Percentiles rank a stretch among this genome's conserved stretches.
Evolutionary conservation across 2,797 vertebrate genomes (phyloP).

Genomic region (Chloroceryle inda): DNA sequence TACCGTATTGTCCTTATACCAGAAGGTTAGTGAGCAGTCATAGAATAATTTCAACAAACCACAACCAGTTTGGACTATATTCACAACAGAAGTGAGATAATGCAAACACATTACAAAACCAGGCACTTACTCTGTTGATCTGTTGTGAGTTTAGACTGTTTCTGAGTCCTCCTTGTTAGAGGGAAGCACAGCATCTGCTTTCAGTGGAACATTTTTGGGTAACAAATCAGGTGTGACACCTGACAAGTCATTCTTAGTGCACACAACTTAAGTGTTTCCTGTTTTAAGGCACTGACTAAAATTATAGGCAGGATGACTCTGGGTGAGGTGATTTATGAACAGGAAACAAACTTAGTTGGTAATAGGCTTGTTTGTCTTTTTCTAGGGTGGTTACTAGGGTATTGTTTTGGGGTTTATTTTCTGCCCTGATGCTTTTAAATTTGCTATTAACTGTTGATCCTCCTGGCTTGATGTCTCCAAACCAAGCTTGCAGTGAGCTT

Average conservation of each 20-base stretch:
- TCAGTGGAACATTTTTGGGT: neutral
- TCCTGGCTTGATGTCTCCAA: neutral
- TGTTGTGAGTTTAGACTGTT: fast-evolving
- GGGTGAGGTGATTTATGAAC: neutral
- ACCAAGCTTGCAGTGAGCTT: neutral
- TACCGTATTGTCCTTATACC: fast-evolving
- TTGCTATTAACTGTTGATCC: neutral
- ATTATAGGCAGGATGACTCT: neutral
- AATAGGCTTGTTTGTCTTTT: neutral
- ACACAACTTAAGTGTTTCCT: neutral
- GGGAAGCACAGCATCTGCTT: neutral
- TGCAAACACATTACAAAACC: neutral
- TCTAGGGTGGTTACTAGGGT: neutral
- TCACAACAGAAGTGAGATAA: neutral
- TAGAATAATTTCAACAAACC: neutral
- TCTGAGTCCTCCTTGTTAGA: neutral
- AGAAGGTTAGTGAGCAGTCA: neutral
- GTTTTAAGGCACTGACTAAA: neutral
- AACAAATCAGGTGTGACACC: neutral
- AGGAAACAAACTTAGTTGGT: neutral
- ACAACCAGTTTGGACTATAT: fast-evolving
- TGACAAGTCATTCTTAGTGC: neutral
- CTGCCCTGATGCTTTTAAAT: neutral
- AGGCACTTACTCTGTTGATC: fast-evolving
- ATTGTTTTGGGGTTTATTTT: neutral